These are phyloP conservation scores for Sinosuthora webbiana DNA, from an alignment of 2,113 vertebrate species.

Conservation along the genomic window DNA sequence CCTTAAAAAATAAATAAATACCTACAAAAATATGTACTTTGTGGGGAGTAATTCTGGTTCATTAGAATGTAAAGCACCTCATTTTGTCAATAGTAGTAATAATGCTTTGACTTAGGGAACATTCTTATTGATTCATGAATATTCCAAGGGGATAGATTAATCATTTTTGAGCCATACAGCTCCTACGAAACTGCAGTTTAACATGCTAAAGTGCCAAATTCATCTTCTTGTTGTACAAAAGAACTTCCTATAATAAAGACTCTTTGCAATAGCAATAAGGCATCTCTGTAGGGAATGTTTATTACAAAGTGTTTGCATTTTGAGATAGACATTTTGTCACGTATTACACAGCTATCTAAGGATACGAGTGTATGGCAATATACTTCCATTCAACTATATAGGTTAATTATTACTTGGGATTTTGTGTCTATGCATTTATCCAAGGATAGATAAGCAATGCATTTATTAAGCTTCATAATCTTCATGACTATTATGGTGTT, in stretches of 20 bases:
- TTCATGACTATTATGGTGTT: background rate
- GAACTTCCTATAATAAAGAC: constrained; percentile 52
- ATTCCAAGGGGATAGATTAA: constrained; percentile 64
- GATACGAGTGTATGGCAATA: background rate
- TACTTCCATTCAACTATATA: background rate
- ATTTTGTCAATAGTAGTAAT: constrained; percentile 52
- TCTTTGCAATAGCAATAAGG: constrained; percentile 53
- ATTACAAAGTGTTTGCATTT: constrained; percentile 39
- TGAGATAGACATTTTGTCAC: background rate
- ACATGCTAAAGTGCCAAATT: constrained; percentile 59
- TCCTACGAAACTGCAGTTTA: constrained; percentile 61
- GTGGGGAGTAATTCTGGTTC: background rate
- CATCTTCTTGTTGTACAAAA: constrained; percentile 61
- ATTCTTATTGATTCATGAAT: constrained; percentile 73
- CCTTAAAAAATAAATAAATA: background rate
- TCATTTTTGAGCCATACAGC: constrained; percentile 52
- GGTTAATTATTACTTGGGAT: background rate
- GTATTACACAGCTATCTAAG: background rate
- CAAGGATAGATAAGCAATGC: background rate
- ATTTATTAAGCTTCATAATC: background rate
- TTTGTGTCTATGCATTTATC: background rate
- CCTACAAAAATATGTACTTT: background rate
- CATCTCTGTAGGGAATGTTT: constrained; percentile 51
- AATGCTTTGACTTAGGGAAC: constrained; percentile 49
- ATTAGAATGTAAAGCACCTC: constrained; percentile 35